These are phyloP conservation scores for Pantherophis alleghaniensis DNA, from an alignment of 2,797 vertebrate genomes.

Conservation along the genomic window DNA sequence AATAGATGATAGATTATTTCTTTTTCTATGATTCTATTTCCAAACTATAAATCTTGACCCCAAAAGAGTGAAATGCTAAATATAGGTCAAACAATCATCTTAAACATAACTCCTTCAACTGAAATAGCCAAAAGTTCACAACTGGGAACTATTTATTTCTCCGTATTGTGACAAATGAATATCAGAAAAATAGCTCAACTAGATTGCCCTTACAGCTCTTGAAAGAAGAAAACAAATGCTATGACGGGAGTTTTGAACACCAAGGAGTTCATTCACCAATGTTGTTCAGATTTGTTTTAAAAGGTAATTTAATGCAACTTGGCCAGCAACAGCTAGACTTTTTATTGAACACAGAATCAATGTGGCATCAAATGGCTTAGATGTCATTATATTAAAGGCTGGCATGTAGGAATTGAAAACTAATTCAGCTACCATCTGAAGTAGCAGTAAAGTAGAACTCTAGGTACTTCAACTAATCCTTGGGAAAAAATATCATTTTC, in stretches of 20 bases:
- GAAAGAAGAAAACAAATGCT: not conserved
- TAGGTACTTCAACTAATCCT: slow-evolving; percentile 19
- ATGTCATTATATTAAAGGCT: slow-evolving; percentile 63
- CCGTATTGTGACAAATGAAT: not conserved
- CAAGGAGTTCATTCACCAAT: not conserved
- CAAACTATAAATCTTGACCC: not conserved
- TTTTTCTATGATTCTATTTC: not conserved
- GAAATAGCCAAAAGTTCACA: not conserved
- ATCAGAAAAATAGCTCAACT: not conserved
- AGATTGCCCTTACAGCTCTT: not conserved
- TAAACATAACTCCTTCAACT: not conserved
- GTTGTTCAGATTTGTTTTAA: slow-evolving; percentile 14
- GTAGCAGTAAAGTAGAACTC: rapidly evolving
- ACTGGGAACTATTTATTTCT: not conserved
- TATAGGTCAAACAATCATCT: not conserved
- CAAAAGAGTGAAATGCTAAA: not conserved
- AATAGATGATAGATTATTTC: not conserved
- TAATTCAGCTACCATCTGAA: not conserved
- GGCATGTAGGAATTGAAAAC: slow-evolving; percentile 43
- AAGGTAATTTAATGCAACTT: slow-evolving; percentile 2
- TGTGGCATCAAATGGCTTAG: slow-evolving; percentile 62
- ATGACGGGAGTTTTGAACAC: not conserved
- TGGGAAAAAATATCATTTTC: not conserved
- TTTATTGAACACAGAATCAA: slow-evolving; percentile 59
- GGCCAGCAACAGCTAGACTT: slow-evolving; percentile 43